Base-by-base conservation (phyloP, 2,797 vertebrate species). In the Atherinosoma microstoma region DNA sequence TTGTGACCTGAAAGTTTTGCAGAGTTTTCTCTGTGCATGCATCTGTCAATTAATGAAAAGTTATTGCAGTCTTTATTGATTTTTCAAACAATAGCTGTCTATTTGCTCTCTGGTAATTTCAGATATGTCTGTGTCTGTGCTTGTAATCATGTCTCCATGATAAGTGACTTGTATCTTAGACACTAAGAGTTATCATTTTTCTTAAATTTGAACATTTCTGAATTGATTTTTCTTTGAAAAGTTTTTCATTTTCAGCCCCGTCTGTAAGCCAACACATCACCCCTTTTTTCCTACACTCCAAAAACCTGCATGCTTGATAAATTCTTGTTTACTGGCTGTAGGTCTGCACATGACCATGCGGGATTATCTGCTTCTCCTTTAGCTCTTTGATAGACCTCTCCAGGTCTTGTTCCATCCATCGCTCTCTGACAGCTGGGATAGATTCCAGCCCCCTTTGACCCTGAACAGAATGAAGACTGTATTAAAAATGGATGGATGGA, bases 11-110 rank as follows among this genome's bases (percentile, higher is more conserved):
- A 24, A 54, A 20, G 36, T 64, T 64, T 53, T 51, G 11, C n/a
- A 6, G 29, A 42, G 29, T 64, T 34, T 45, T 54, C 29, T 12
- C 38, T 30, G 42, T 45, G n/a, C 18, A 29, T 38, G 22, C 9
- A 58, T 18, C 9, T 8, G 8, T 10, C 16, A 70, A 45, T 63
- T 40, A 16, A 68, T 66, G 1, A 60, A 65, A 70, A 35, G 49
- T 12, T 49, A 45, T 16, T 20, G 24, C 27, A 60, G 22, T 34
- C 18, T 20, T 53, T 57, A 69, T 58, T 58, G 35, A 68, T 70
- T 70, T 68, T 45, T 22, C 4, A 16, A 64, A 60, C 27, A 67
- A 64, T 72, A 32, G n/a, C 16, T 54, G 15, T 49, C 0, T 12
- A 30, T 47, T 73, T 56, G 40, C 40, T 57, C 36, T 12, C 11